Evolutionary conservation across 2,797 vertebrate species (phyloP), one percentile per base, ranked within the genome.

Genomic region (Lophotriccus pileatus): DNA sequence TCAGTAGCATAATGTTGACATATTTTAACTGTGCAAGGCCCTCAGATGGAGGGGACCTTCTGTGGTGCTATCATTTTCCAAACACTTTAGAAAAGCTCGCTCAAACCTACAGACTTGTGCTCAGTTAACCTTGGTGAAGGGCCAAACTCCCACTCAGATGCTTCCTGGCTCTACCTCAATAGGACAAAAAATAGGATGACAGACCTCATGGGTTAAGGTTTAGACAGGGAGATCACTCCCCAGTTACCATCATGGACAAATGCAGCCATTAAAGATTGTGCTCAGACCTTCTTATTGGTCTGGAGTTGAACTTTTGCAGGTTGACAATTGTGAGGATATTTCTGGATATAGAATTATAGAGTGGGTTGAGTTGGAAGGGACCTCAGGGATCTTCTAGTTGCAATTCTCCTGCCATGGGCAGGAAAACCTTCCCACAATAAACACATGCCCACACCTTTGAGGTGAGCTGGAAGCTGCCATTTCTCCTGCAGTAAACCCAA

Each of bases 371-470:
- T 7, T 53, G 41, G 19, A 53, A 67, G 11, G 34, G 13, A 28
- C 30, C 13, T 24, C 28, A 25, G 17, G 46, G 27, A 28, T 36
- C 11, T 28, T 2, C 6, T 41, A 60, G 34, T n/a, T 53, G 18
- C 34, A 56, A 2, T 11, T 32, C 22, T 5, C 22, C 9, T 10
- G 34, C 30, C 41, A 53, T 6, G 21, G 14, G 22, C 73, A 66
- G 22, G 23, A 30, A 53, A 27, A 24, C 25, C 9, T 53, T 34
- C 12, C 36, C 8, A 11, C 27, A 53, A 4, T 2, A 36, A 49
- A 36, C 16, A 7, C 10, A 32, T 16, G 22, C 11, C 41, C 63
- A 60, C 39, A 25, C 5, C 25, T 78, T 44, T 0, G 0, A 70
- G 21, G 4, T 25, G 14, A 64, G 27, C 21, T 90, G 47, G 36